Percentiles rank a stretch among this genome's conserved stretches.
phyloP scores from a whole-genome alignment of 1,140 invertebrate species.

The Dinothrombium tinctorium region DNA sequence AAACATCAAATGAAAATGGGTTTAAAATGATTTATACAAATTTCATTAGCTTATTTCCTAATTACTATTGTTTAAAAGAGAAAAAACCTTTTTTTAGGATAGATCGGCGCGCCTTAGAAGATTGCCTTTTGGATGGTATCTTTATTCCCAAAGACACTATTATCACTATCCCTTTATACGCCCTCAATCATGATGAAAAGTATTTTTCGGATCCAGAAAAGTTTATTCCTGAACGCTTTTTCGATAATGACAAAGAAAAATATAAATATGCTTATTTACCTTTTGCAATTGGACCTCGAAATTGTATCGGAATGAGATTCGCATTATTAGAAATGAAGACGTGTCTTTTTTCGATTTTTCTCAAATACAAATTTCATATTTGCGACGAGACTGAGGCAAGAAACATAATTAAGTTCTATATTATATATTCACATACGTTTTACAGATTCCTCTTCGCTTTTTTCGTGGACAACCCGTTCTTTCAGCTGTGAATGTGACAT shows the following conservation, averaged over 20 bases:
- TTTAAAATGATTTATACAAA: no score
- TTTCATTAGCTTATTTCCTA: no score
- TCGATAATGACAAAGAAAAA: no score
- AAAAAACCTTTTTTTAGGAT: no score
- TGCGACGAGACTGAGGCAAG: background rate
- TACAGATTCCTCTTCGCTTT: no score
- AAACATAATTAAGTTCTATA: no score
- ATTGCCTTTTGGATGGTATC: conserved; percentile 1
- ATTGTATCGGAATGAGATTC: conserved; percentile 28
- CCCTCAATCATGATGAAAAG: conserved; percentile 34
- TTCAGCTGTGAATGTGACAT: no score
- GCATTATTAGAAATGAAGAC: conserved; percentile 30
- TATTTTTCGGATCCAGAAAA: conserved; percentile 42
- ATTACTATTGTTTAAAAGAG: background rate
- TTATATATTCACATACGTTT: no score
- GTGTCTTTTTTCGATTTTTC: conserved; percentile 21
- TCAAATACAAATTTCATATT: conserved; percentile 13
- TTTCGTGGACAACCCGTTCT: no score
- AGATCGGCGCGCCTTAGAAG: background rate
- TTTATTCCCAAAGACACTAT: conserved; percentile 26
- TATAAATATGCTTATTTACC: conserved; percentile 21
- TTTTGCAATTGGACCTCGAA: conserved; percentile 22
- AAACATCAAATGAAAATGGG: no score
- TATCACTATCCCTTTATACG: conserved; percentile 32
- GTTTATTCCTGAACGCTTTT: conserved; percentile 35